Evolutionary conservation across 2,797 vertebrate genomes (phyloP).

Genomic region (Mus spretus): DNA sequence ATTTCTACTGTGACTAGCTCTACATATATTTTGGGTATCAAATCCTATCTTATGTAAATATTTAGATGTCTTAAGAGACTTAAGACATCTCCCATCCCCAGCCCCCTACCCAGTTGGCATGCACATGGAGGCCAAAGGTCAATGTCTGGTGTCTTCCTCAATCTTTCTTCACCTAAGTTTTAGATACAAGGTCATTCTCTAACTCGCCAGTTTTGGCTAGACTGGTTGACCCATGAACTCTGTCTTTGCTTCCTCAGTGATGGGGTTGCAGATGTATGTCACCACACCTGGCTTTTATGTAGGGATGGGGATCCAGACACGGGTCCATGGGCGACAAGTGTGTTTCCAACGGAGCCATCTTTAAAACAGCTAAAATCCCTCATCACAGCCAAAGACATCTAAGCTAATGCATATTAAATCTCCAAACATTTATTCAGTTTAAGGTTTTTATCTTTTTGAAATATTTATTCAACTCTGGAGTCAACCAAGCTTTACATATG

Average conservation of each 20-base stretch:
- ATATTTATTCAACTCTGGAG: constrained; percentile 16
- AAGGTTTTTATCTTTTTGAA: constrained; percentile 33
- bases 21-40: neutral
- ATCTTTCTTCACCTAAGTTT: neutral
- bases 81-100: neutral
- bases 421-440: neutral
- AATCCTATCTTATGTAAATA: constrained; percentile 24
- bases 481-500: neutral
- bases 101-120: neutral
- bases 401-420: constrained; percentile 35
- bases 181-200: neutral
- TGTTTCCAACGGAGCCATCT: neutral
- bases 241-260: neutral
- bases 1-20: neutral
- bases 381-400: neutral
- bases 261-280: neutral
- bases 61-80: constrained; percentile 26
- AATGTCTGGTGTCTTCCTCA: neutral
- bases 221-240: neutral
- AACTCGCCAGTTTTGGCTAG: neutral
- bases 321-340: neutral
- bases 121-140: neutral
- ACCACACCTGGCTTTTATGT: neutral
- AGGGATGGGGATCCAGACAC: neutral
- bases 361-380: neutral